Evolutionary conservation across 2,888 invertebrate species (phyloP).

Genomic region (Loripinus fragilis): DNA sequence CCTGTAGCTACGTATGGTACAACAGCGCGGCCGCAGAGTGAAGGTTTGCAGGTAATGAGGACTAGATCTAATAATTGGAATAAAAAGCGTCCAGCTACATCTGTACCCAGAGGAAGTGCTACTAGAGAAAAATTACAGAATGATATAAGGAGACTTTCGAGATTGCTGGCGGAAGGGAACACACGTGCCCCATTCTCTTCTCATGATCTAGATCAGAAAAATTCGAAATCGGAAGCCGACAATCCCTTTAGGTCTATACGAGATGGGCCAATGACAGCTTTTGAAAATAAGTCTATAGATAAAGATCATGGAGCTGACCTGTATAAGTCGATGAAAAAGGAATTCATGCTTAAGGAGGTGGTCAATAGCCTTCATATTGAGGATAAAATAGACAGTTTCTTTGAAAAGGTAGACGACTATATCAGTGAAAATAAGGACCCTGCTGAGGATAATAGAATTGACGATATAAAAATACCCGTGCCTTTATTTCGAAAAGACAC

Average conservation of each 20-base stretch:
- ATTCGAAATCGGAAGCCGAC: conserved; percentile 38
- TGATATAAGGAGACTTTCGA: conserved; percentile 32
- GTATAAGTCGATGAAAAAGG: conserved; percentile 72
- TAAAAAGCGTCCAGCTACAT: conserved; percentile 8
- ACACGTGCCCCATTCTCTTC: conserved; percentile 66
- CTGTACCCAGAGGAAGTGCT: conserved; percentile 18
- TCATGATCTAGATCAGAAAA: conserved; percentile 64
- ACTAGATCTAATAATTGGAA: background rate
- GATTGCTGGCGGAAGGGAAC: conserved; percentile 42
- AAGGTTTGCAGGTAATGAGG: conserved; percentile 10
- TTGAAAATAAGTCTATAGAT: conserved; percentile 61
- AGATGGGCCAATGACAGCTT: conserved; percentile 42
- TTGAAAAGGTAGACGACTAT: conserved; percentile 66
- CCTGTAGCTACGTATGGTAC: background rate
- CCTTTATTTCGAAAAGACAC: background rate
- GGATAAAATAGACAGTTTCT: conserved; percentile 68
- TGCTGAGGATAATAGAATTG: background rate
- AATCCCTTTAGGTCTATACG: conserved; percentile 50
- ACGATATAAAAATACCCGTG: background rate
- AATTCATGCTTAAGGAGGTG: conserved; percentile 71
- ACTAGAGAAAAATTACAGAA: conserved; percentile 36
- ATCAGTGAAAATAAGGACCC: conserved; percentile 55
- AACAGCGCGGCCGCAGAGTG: background rate
- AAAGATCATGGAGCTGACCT: conserved; percentile 72
- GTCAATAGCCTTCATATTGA: conserved; percentile 62